These are phyloP conservation scores for Podarcis lilfordi DNA, from an alignment of 2,797 vertebrate species.

Conservation along the genomic window DNA sequence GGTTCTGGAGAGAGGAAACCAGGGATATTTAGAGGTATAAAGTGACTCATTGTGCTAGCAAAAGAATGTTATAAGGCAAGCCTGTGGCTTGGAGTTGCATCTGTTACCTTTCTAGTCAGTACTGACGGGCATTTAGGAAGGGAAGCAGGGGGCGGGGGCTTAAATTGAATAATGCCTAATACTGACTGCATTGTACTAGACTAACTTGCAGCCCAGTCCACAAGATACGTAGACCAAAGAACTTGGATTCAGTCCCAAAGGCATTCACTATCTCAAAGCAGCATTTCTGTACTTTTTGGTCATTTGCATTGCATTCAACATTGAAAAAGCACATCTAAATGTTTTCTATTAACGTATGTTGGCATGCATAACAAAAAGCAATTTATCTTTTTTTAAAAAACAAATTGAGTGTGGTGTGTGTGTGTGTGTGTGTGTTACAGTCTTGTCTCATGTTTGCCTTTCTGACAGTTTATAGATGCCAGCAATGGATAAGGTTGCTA, in stretches of 20 bases:
- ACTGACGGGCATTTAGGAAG: slow-evolving; percentile 67
- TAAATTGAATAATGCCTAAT: slow-evolving; percentile 72
- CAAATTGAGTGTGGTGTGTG: too few relatives aligned
- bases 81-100: slow-evolving; percentile 79
- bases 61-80: slow-evolving; percentile 77
- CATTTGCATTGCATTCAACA: slow-evolving; percentile 40
- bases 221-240: background rate
- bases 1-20: slow-evolving; percentile 80
- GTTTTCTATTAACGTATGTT: slow-evolving; percentile 48
- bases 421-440: too few relatives aligned
- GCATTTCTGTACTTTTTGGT: slow-evolving; percentile 39
- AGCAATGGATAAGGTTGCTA: slow-evolving; percentile 61
- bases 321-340: slow-evolving; percentile 45
- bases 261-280: slow-evolving; percentile 51
- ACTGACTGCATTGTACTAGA: slow-evolving; percentile 68
- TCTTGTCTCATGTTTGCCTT: slow-evolving; percentile 42
- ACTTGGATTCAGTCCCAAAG: background rate
- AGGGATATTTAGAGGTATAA: slow-evolving; percentile 82
- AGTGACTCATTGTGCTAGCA: slow-evolving; percentile 80
- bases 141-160: slow-evolving; percentile 69
- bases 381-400: background rate
- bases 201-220: slow-evolving; percentile 43
- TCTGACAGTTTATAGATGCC: slow-evolving; percentile 62
- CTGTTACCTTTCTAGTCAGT: slow-evolving; percentile 77
- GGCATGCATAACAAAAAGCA: slow-evolving; percentile 47